Percentiles rank a stretch among this genome's conserved stretches.
Evolutionary conservation across 1,140 invertebrate species (phyloP).

Genomic region (Piezodorus guildinii): DNA sequence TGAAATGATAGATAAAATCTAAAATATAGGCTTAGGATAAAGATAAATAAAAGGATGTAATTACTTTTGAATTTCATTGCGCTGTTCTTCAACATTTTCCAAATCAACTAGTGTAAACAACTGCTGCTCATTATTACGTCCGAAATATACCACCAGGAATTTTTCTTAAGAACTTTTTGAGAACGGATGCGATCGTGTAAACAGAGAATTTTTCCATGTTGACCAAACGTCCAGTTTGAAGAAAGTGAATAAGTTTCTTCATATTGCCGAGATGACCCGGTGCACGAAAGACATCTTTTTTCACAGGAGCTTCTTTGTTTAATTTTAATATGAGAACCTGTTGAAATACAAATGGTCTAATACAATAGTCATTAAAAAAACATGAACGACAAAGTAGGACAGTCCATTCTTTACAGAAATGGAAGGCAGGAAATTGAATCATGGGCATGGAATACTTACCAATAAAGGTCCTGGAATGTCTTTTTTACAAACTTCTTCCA

Average conservation of each 20-base stretch:
- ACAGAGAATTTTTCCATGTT: conserved; percentile 96
- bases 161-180: conserved; percentile 96
- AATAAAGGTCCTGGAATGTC: conserved; percentile 82
- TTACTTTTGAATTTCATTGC: conserved; percentile 83
- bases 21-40: neutral
- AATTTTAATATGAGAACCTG: conserved; percentile 83
- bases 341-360: conserved; percentile 27
- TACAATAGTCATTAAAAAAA: conserved; percentile 2
- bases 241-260: conserved; percentile 91
- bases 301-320: conserved; percentile 85
- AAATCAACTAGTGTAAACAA: conserved; percentile 80
- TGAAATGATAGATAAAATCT: no score
- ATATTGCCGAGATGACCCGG: conserved; percentile 89
- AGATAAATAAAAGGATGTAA: conserved; percentile 23
- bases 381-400: conserved; percentile 11
- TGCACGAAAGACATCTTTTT: conserved; percentile 87
- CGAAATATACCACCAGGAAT: conserved; percentile 92
- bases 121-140: conserved; percentile 75
- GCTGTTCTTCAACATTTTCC: conserved; percentile 65
- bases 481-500: conserved; percentile 84
- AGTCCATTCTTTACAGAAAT: neutral
- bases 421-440: conserved; percentile 11
- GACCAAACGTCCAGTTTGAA: conserved; percentile 87
- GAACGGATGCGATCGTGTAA: conserved; percentile 94
- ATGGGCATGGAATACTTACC: conserved; percentile 42